Evolutionary conservation across 2,113 vertebrate species (phyloP), one percentile per base, ranked within the genome.

Genomic region (Neopipo cinnamomea): DNA sequence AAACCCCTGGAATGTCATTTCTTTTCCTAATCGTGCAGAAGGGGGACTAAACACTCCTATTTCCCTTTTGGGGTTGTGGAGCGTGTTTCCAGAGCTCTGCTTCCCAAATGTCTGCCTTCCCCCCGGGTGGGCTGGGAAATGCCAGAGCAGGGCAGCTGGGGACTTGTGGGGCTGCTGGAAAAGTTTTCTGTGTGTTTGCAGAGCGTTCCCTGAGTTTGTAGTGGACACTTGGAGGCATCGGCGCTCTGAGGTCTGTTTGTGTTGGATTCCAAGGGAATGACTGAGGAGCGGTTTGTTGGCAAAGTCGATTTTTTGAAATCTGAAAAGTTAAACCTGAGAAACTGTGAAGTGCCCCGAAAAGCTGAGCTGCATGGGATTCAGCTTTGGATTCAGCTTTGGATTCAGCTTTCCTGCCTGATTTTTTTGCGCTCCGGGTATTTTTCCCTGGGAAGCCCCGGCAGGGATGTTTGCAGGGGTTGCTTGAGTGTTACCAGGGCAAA

Each of bases 191-290:
- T 4, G 49, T 9, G 41, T 47, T 72, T 4, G 42, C 41, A 5
- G 72, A 12, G 52, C 1, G 2, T 52, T 61, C 25, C 3, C n/a
- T 2, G 78, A 6, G 18, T 42, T 25, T 12, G 49, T 3, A 41
- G 85, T 0, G 4, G 82, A 5, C n/a, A 0, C 77, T 53, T 1
- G 13, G 58, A 78, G 35, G 35, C 27, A 30, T 6, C 1, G 21
- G 41, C 4, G 53, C 65, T 53, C 19, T 7, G 53, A 41, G 89
- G 14, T 49, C 71, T 31, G 59, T 7, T 31, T 2, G 52, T 1
- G 1, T 4, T 6, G 37, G 8, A 1, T 42, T 68, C 44, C 6
- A 11, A n/a, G 53, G 25, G 9, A 24, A 3, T 12, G 20, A 1
- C 16, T 8, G 13, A 4, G 24, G 17, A 61, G 75, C 7, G 0